Percentiles rank a stretch among this genome's conserved stretches.
Evolutionary conservation across 2,797 vertebrate species (phyloP).

Genomic region (Trachops cirrhosus): DNA sequence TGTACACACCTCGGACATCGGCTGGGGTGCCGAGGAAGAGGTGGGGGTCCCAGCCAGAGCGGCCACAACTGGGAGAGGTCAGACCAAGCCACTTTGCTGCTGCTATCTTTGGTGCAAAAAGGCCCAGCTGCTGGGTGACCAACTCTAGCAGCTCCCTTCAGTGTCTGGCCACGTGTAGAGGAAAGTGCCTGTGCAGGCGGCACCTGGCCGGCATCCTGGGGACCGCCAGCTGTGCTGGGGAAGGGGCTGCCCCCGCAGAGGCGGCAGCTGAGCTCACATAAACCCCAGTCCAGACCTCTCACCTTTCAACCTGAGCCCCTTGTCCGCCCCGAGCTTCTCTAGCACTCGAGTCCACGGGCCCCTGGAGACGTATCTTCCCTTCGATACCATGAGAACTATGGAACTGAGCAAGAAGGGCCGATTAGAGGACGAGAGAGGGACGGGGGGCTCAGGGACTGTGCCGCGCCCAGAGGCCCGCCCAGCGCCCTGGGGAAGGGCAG

Average conservation of each 20-base stretch:
- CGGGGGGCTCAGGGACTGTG: rapidly evolving
- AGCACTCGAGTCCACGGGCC: constrained; percentile 92
- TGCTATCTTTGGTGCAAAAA: background rate
- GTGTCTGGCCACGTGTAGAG: background rate
- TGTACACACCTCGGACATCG: rapidly evolving
- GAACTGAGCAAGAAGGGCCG: constrained; percentile 82
- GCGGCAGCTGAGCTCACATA: no score
- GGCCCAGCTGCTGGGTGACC: background rate
- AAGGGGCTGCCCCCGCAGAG: no score
- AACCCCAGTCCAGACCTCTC: background rate
- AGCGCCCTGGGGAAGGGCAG: background rate
- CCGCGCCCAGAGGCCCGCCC: background rate
- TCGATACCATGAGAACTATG: constrained; percentile 91
- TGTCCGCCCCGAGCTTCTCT: constrained; percentile 89
- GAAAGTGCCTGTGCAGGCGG: background rate
- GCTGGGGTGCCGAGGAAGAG: background rate
- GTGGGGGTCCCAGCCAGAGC: rapidly evolving
- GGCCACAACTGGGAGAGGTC: no score
- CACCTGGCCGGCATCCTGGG: no score
- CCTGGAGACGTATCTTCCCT: constrained; percentile 88
- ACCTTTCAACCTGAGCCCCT: constrained; percentile 91
- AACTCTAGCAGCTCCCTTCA: background rate
- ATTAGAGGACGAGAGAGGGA: background rate
- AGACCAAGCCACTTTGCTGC: background rate
- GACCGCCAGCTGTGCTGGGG: background rate